A percentile compares a stretch with the other conserved stretches of the same genome.
phyloP scores from a whole-genome alignment of 2,888 invertebrate genomes.

The Andrena minutula region DNA sequence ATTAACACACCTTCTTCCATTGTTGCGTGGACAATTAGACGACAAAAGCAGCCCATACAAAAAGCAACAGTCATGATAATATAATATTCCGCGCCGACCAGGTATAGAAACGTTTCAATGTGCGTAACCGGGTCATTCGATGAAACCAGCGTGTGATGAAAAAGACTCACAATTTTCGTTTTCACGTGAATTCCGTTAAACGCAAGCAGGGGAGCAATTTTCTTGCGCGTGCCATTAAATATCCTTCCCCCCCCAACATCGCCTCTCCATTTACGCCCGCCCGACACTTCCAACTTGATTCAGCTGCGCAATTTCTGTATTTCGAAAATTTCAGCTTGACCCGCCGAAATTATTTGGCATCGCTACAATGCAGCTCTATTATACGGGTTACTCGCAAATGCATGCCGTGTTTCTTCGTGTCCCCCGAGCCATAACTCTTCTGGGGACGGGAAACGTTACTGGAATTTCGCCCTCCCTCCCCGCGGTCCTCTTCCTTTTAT shows the following conservation, averaged over 20 bases:
- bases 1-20: too few species aligned
- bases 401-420: slow-evolving; percentile 71
- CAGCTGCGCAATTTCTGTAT: slow-evolving; percentile 56
- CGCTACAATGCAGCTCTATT: slow-evolving; percentile 63
- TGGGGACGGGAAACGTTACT: slow-evolving; percentile 66
- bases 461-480: slow-evolving; percentile 61
- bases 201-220: slow-evolving; percentile 9
- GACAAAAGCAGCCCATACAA: too few species aligned
- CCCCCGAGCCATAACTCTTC: slow-evolving; percentile 70
- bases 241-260: not conserved
- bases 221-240: slow-evolving; percentile 1
- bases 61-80: not conserved
- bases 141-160: not conserved
- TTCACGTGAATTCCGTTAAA: not conserved
- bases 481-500: slow-evolving; percentile 44
- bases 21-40: too few species aligned
- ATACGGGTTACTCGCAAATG: slow-evolving; percentile 70
- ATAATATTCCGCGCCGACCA: not conserved
- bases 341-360: slow-evolving; percentile 65
- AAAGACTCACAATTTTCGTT: not conserved
- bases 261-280: not conserved
- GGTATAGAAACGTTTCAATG: not conserved
- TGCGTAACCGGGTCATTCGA: not conserved
- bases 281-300: slow-evolving; percentile 28
- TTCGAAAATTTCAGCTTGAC: slow-evolving; percentile 56